Conservation (phyloP, 2,797 vertebrate genomes). For the Hephaestus fuliginosus region DNA sequence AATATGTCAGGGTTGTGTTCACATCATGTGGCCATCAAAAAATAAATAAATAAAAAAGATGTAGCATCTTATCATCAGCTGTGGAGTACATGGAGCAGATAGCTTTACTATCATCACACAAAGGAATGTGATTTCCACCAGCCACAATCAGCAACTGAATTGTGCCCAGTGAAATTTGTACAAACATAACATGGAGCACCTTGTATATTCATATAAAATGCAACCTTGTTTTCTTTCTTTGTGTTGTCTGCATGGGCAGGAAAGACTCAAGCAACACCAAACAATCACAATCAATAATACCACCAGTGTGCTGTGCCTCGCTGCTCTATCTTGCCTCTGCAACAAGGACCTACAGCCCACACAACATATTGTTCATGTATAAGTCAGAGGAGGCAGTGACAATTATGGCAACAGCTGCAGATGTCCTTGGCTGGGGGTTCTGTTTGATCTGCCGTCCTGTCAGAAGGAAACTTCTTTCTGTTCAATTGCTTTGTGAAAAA, state of each 20-base stretch:
- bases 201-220: neutral
- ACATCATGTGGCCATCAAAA: too few relatives aligned
- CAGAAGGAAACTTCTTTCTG: slow-evolving; percentile 53
- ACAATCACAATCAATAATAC: slow-evolving; percentile 9
- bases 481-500: slow-evolving; percentile 77
- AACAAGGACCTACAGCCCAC: slow-evolving; percentile 39
- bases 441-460: slow-evolving; percentile 60
- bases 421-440: slow-evolving; percentile 60
- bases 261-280: neutral
- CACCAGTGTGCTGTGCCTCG: too few relatives aligned
- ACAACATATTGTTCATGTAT: slow-evolving; percentile 49
- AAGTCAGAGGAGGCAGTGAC: slow-evolving; percentile 40
- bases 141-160: neutral
- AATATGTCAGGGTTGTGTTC: neutral
- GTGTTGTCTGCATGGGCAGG: slow-evolving; percentile 2
- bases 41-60: too few relatives aligned
- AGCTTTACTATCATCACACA: neutral
- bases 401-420: slow-evolving; percentile 25
- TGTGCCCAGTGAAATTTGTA: neutral
- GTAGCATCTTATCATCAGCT: neutral
- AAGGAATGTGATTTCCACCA: neutral
- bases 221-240: neutral
- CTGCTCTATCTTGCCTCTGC: slow-evolving; percentile 9
- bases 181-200: neutral
- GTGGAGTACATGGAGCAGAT: neutral